phyloP scores from a whole-genome alignment of 1,140 invertebrate genomes.

The Drosophila tsacasi region DNA sequence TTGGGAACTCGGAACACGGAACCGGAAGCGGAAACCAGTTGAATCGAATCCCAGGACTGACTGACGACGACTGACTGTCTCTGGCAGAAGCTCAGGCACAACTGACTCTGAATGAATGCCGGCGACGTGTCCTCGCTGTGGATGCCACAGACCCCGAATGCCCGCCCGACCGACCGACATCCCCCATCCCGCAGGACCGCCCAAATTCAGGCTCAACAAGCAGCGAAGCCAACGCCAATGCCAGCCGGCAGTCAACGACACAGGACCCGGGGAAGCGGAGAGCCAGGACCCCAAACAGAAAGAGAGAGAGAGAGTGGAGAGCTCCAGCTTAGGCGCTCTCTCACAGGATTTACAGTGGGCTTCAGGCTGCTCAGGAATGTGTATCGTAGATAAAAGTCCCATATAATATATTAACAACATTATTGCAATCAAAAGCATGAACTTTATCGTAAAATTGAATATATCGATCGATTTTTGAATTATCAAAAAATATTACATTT shows the following conservation, averaged over 20 bases:
- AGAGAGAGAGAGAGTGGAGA: slow-evolving; percentile 2
- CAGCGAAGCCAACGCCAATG: slow-evolving; percentile 31
- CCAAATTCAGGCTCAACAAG: slow-evolving; percentile 37
- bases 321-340: slow-evolving; percentile 1
- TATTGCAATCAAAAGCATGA: too few relatives aligned
- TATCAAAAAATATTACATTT: too few relatives aligned
- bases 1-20: slow-evolving; percentile 31
- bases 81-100: slow-evolving; percentile 75
- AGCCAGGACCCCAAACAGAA: slow-evolving; percentile 19
- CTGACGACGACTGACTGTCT: slow-evolving; percentile 60
- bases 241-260: slow-evolving; percentile 63
- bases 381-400: background rate
- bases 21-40: slow-evolving; percentile 43
- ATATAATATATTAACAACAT: too few relatives aligned
- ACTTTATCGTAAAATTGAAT: too few relatives aligned
- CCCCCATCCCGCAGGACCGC: slow-evolving; percentile 48
- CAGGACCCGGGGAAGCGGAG: slow-evolving; percentile 33
- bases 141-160: slow-evolving; percentile 50
- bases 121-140: slow-evolving; percentile 71
- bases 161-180: slow-evolving; percentile 10
- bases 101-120: slow-evolving; percentile 63
- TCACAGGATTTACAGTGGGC: slow-evolving; percentile 24
- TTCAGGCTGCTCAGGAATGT: background rate
- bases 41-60: slow-evolving; percentile 27
- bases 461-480: too few relatives aligned